phyloP scores from a whole-genome alignment of 2,888 invertebrate species.

The Labia minor region DNA sequence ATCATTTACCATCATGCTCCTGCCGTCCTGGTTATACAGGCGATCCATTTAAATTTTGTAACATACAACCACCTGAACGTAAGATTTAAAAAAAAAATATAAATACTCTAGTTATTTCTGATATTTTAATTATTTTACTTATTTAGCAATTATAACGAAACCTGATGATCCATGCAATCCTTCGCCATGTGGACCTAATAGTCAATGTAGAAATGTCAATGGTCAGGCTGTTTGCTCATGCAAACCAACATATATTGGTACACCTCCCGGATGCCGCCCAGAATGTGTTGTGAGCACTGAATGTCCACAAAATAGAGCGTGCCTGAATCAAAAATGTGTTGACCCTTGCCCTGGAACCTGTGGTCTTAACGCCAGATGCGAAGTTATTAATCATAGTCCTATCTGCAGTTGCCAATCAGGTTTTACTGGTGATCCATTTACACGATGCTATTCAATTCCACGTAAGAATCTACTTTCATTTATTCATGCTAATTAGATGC shows the following conservation, averaged over 20 bases:
- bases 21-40: constrained; percentile 61
- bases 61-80: constrained; percentile 32
- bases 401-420: constrained; percentile 38
- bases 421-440: constrained; percentile 65
- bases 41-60: constrained; percentile 61
- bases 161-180: constrained; percentile 29
- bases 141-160: constrained; percentile 16
- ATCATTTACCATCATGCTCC: constrained; percentile 64
- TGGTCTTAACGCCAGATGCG: constrained; percentile 36
- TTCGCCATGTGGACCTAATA: constrained; percentile 33
- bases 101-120: background rate
- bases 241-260: constrained; percentile 58
- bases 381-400: constrained; percentile 40
- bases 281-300: constrained; percentile 39
- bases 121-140: background rate
- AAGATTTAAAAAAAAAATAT: background rate
- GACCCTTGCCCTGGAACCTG: constrained; percentile 37
- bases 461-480: constrained; percentile 24
- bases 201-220: constrained; percentile 38
- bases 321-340: constrained; percentile 37
- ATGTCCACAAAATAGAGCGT: constrained; percentile 48
- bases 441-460: constrained; percentile 51
- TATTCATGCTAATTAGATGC: no score
- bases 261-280: constrained; percentile 50
- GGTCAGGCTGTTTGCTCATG: constrained; percentile 71